Conservation (phyloP, 2,113 vertebrate genomes). For the Piaya cayana region DNA sequence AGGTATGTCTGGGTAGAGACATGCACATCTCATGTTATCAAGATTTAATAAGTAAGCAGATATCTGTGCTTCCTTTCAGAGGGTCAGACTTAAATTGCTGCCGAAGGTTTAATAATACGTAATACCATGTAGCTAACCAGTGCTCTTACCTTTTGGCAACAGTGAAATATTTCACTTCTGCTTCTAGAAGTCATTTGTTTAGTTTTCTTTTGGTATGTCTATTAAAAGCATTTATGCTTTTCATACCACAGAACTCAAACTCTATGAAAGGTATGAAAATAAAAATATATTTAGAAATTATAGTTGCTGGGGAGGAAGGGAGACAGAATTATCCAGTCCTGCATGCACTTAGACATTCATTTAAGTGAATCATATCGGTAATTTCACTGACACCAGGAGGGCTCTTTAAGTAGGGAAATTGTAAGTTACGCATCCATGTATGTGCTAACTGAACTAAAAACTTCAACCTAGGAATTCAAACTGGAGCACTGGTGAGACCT, state of each 20-base stretch:
- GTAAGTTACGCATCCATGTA: background rate
- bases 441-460: slow-evolving; percentile 39
- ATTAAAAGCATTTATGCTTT: slow-evolving; percentile 2
- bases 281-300: background rate
- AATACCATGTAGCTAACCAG: slow-evolving; percentile 52
- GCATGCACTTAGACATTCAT: background rate
- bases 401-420: background rate
- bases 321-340: background rate
- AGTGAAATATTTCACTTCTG: slow-evolving; percentile 72
- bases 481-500: background rate
- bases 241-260: background rate
- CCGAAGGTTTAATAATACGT: slow-evolving; percentile 4
- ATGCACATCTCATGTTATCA: slow-evolving; percentile 20
- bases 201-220: slow-evolving; percentile 65
- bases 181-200: slow-evolving; percentile 72
- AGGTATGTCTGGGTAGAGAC: slow-evolving; percentile 34
- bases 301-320: background rate
- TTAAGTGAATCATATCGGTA: background rate
- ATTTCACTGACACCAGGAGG: background rate
- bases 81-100: slow-evolving; percentile 68
- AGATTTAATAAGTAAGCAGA: slow-evolving; percentile 63
- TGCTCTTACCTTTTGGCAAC: slow-evolving; percentile 73
- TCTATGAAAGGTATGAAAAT: background rate
- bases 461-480: background rate
- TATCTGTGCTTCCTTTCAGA: slow-evolving; percentile 80